Percentiles rank a stretch among this genome's conserved stretches.
Evolutionary conservation across 2,113 vertebrate genomes (phyloP).

Genomic region (Strix aluco): DNA sequence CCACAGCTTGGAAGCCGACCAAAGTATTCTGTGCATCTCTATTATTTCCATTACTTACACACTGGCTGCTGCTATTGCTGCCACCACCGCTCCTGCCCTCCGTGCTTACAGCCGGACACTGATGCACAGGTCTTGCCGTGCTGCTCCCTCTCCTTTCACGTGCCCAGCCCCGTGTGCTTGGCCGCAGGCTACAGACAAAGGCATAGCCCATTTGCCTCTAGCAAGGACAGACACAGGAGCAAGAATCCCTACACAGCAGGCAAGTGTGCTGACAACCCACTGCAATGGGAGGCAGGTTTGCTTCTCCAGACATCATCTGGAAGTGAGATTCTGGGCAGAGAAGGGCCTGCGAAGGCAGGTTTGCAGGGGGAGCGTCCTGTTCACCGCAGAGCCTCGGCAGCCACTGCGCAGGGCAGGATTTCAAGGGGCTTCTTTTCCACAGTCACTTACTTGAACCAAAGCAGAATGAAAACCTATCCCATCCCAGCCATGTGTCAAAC

Average conservation of each 20-base stretch:
- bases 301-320: background rate
- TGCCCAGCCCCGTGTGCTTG: background rate
- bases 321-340: background rate
- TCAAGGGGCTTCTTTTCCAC: background rate
- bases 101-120: background rate
- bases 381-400: background rate
- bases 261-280: background rate
- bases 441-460: background rate
- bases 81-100: background rate
- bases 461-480: background rate
- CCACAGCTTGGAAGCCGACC: slow-evolving; percentile 14
- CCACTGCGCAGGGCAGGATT: background rate
- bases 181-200: accelerated
- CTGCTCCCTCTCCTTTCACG: background rate
- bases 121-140: background rate
- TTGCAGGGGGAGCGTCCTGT: background rate
- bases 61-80: background rate
- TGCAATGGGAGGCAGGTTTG: background rate
- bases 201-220: background rate
- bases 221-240: background rate
- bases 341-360: background rate
- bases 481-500: background rate
- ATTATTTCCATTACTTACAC: slow-evolving; percentile 45
- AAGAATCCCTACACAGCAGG: background rate
- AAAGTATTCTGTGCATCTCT: slow-evolving; percentile 2